Evolutionary conservation across 2,888 invertebrate species (phyloP), one percentile per base, ranked within the genome.

Genomic region (Leucophora obtusa): DNA sequence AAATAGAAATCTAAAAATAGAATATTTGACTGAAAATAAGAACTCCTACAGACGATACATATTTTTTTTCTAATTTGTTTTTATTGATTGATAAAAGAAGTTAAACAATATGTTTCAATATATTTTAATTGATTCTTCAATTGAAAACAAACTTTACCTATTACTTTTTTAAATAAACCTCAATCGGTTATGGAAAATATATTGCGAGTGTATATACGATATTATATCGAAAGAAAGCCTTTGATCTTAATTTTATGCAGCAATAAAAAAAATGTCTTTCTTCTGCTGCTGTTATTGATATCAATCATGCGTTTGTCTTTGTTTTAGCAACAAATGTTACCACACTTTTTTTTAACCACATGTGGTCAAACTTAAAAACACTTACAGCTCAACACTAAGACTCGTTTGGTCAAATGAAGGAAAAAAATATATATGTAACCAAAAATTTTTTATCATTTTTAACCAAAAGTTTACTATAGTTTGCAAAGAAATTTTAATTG

Each of bases 221-320:
- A 35, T 1, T 10, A 35, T 5, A 43, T 43, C 14, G 14, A 14
- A 43, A 43, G 43, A 43, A 43, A 43, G 4, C 5, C 43, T 11
- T 43, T 14, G 14, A 43, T 14, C 11, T 14, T 14, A 43, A 14
- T 43, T 43, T 47, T n/a, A 47, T 47, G 2, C 43, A n/a, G 14
- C n/a, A 47, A 47, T 47, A 63, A 43, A 60, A 18, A 5, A 33
- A 33, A 63, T 58, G 5, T 11, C 14, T 47, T 38, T 43, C 4
- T 15, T 18, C n/a, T 35, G 50, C 68, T 47, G 58, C 59, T 66
- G 54, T 76, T 76, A 54, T 69, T 72, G 80, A 80, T 80, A 80
- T 80, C 80, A 76, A 80, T 80, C 80, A 80, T 76, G 76, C 76
- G 80, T 80, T 80, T 71, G 76, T 76, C 65, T 62, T 76, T 38